Conservation (phyloP, 2,113 vertebrate species). For the Desmodus rotundus region DNA sequence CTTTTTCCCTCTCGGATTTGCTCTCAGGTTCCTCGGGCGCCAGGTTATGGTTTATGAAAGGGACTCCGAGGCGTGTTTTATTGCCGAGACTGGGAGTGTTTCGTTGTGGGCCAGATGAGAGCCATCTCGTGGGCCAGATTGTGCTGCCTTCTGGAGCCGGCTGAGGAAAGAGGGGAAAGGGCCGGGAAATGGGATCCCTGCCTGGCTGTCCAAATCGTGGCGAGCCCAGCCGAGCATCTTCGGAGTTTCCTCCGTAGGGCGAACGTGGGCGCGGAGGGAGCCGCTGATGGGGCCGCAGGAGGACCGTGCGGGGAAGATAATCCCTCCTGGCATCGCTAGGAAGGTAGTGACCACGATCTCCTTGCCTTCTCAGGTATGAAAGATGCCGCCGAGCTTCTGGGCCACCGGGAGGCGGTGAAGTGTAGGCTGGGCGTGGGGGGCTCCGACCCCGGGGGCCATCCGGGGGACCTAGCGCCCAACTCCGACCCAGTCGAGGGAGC, state of each 20-base stretch:
- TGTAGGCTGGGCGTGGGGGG: conserved; percentile 92
- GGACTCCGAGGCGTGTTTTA: not conserved
- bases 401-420: conserved; percentile 95
- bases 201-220: not conserved
- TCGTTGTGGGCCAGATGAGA: not conserved
- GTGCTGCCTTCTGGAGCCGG: not conserved
- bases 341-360: conserved; percentile 63
- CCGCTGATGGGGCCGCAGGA: not conserved
- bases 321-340: not conserved
- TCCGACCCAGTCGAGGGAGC: conserved; percentile 92
- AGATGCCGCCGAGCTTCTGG: conserved; percentile 95
- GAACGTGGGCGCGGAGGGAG: not conserved
- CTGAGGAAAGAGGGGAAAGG: not conserved
- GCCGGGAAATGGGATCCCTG: not conserved
- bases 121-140: too few species aligned
- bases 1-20: not conserved
- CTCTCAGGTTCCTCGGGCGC: not conserved
- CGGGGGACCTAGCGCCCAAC: conserved; percentile 93
- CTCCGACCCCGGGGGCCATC: conserved; percentile 90
- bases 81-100: not conserved
- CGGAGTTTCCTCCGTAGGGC: not conserved
- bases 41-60: not conserved
- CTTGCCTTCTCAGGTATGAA: conserved; percentile 93
- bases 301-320: not conserved
- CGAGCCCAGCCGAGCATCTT: not conserved